These are phyloP conservation scores for Gastracanthus pulcherrimus DNA, from an alignment of 2,888 invertebrate genomes.

Conservation along the genomic window DNA sequence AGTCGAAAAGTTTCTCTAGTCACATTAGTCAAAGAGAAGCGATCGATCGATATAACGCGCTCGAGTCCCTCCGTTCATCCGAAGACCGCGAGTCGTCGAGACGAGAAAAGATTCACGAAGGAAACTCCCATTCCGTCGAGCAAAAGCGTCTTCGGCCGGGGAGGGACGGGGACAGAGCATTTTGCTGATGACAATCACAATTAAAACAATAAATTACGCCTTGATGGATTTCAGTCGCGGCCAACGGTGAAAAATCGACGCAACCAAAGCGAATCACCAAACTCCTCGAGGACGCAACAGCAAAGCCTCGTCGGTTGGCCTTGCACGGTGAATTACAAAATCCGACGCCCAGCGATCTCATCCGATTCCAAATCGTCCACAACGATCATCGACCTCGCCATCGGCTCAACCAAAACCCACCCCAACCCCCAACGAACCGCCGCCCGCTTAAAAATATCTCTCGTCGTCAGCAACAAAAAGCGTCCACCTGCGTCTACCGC, in stretches of 20 bases:
- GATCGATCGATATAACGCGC: background rate
- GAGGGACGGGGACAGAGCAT: background rate
- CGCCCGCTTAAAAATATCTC: background rate
- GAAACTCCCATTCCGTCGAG: background rate
- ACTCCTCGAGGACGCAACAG: no score
- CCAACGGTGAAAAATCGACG: background rate
- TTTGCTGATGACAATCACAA: no score
- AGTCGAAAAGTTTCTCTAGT: conserved; percentile 21
- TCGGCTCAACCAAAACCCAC: background rate
- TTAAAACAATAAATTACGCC: no score
- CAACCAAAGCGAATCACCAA: no score
- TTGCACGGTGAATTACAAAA: no score
- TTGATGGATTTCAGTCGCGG: background rate
- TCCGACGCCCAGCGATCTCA: no score
- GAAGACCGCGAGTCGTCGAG: background rate
- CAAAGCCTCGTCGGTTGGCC: no score
- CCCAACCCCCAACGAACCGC: background rate
- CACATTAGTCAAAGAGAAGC: conserved; percentile 3
- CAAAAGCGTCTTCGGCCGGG: background rate
- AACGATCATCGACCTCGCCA: background rate
- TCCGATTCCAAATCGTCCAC: no score
- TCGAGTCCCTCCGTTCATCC: background rate
- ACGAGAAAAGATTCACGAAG: background rate
- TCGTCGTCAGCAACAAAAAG: background rate
- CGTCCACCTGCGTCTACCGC: conserved; percentile 73